Evolutionary conservation across 2,797 vertebrate species (phyloP).

Genomic region (Allobates femoralis): DNA sequence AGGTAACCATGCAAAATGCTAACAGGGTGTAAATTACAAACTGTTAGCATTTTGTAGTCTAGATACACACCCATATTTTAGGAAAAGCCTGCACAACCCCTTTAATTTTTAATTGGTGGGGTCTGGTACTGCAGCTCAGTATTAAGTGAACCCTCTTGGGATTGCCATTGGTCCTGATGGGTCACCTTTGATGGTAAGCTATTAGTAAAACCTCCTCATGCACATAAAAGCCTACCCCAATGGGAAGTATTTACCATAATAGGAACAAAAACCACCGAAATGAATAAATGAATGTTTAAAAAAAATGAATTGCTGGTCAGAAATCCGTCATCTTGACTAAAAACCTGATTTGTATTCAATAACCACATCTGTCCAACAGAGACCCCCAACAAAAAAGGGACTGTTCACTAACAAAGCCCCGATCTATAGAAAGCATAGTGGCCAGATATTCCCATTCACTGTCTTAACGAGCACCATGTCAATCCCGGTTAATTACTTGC

Average conservation of each 20-base stretch:
- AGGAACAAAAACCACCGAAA: neutral
- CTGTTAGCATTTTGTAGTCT: too few species aligned
- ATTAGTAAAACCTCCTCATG: too few species aligned
- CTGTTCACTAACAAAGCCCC: neutral
- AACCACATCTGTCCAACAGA: neutral
- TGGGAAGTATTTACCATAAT: neutral
- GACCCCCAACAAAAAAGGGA: neutral
- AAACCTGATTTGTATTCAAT: neutral
- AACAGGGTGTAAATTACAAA: too few species aligned
- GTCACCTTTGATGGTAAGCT: too few species aligned
- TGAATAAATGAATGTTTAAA: neutral
- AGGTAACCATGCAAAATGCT: too few species aligned
- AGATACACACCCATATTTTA: too few species aligned
- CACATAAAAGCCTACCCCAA: too few species aligned
- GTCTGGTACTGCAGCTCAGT: too few species aligned
- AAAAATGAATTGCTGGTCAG: neutral
- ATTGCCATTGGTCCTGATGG: too few species aligned
- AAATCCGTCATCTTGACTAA: neutral
- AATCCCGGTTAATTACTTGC: neutral
- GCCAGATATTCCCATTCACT: conserved; percentile 1
- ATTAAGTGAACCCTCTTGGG: too few species aligned
- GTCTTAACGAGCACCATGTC: neutral
- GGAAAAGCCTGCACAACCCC: too few species aligned
- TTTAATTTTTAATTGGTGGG: too few species aligned
- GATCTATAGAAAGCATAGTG: neutral